A percentile compares a stretch with the other conserved stretches of the same genome.
Conservation (phyloP, 2,797 vertebrate species). For the Phalloptychus januarius region DNA sequence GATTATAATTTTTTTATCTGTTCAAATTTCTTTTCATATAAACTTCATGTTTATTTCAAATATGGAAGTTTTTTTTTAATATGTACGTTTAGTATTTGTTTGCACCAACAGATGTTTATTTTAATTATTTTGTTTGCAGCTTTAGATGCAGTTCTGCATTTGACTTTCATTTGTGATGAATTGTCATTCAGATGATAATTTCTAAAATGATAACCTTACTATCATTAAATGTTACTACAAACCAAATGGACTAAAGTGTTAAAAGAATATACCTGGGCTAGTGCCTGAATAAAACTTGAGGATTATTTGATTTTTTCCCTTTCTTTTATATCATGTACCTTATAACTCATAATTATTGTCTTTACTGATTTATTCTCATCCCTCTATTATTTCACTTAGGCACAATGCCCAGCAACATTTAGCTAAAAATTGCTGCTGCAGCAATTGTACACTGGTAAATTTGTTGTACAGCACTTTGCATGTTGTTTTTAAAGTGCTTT, state of each 20-base stretch:
- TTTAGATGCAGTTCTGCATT: not conserved
- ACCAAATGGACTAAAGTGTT: not conserved
- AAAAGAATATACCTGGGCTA: not conserved
- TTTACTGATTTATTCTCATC: not conserved
- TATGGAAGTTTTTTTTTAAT: not conserved
- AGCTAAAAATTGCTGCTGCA: not conserved
- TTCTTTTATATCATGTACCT: not conserved
- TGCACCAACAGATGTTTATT: not conserved
- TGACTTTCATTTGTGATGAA: not conserved
- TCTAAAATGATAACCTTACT: not conserved
- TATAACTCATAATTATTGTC: not conserved
- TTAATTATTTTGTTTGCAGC: not conserved
- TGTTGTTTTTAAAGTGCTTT: no score
- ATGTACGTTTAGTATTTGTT: not conserved
- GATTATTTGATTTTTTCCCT: not conserved
- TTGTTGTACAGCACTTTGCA: no score
- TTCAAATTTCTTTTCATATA: not conserved
- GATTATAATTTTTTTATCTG: not conserved
- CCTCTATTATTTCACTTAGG: not conserved
- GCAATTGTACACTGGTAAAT: no score
- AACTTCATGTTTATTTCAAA: not conserved
- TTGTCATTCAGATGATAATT: not conserved
- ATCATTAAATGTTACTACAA: not conserved
- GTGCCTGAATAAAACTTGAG: constrained; percentile 9
- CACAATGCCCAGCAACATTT: not conserved